Percentiles rank a stretch among this genome's conserved stretches.
Evolutionary conservation across 1,140 invertebrate genomes (phyloP).

Genomic region (Sinonovacula constricta): DNA sequence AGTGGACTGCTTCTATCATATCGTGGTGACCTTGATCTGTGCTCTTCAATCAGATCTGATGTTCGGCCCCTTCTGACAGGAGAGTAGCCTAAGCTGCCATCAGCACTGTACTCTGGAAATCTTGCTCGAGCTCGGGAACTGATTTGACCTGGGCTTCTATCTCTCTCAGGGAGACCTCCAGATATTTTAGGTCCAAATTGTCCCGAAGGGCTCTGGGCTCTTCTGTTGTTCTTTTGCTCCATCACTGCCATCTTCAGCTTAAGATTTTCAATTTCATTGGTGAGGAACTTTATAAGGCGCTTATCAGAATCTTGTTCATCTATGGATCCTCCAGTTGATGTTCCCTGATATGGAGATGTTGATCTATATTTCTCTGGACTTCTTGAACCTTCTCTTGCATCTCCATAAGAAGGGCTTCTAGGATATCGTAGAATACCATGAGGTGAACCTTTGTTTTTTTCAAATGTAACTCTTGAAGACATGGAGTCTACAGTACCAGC

Average conservation of each 20-base stretch:
- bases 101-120: constrained; percentile 26
- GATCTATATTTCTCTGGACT: constrained; percentile 37
- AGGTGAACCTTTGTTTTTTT: constrained; percentile 17
- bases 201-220: constrained; percentile 17
- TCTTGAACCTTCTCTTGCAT: constrained; percentile 16
- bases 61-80: constrained; percentile 28
- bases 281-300: constrained; percentile 52
- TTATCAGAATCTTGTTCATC: constrained; percentile 50
- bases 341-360: constrained; percentile 19
- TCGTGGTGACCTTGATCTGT: constrained; percentile 44
- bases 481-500: neutral
- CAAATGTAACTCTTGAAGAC: neutral
- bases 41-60: constrained; percentile 30
- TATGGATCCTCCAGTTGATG: neutral
- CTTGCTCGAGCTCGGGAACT: constrained; percentile 46
- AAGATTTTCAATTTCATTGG: constrained; percentile 64
- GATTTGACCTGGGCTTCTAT: constrained; percentile 45
- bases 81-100: constrained; percentile 32
- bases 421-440: constrained; percentile 39
- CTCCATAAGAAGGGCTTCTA: constrained; percentile 18
- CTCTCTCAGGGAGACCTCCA: constrained; percentile 38
- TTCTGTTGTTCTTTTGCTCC: constrained; percentile 45
- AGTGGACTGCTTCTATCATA: constrained; percentile 34
- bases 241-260: constrained; percentile 62
- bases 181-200: constrained; percentile 23